Evolutionary conservation across 2,888 invertebrate species (phyloP), one percentile per base, ranked within the genome.

Genomic region (Pandemis heparana): DNA sequence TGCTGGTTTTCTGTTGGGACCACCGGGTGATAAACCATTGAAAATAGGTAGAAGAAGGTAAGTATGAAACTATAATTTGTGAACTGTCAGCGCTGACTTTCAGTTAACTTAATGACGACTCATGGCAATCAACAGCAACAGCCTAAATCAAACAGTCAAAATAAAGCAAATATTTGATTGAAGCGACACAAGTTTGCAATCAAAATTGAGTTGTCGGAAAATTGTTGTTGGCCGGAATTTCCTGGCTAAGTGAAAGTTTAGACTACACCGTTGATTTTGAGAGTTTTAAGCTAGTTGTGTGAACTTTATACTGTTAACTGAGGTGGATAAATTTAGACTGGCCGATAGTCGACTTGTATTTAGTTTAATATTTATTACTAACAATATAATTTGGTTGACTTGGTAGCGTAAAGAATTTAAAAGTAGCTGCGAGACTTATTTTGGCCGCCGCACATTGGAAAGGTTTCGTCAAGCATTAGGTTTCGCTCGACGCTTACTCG

Each of bases 231-330:
- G 12, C 73, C 68, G 59, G 68, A 64, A 73, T 63, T 64, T 16
- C 41, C 59, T 6, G 38, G 23, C 68, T 64, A 63, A 53, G 68
- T 64, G 4, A 12, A 53, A 53, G 53, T 53, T 53, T 23, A 46
- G 41, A 48, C 62, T 43, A 63, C 63, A 64, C 56, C 68, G 73
- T 73, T 64, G 68, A 73, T 73, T 73, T 73, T 73, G 63, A 68
- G 63, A 68, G 68, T 69, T 64, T 43, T 23, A 62, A 64, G 65
- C 65, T 60, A 59, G 53, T 66, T 61, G 61, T 61, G 14, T 51
- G 60, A 73, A 73, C 63, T 63, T 68, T 62, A 14, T 12, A 48
- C 46, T 63, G 66, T 61, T 65, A 71, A 71, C 43, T 66, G 61
- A 61, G 18, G 23, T 9, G 23, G 66, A 60, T 71, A 51, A 71